Evolutionary conservation across 2,888 invertebrate species (phyloP).

Genomic region (Allacma fusca): DNA sequence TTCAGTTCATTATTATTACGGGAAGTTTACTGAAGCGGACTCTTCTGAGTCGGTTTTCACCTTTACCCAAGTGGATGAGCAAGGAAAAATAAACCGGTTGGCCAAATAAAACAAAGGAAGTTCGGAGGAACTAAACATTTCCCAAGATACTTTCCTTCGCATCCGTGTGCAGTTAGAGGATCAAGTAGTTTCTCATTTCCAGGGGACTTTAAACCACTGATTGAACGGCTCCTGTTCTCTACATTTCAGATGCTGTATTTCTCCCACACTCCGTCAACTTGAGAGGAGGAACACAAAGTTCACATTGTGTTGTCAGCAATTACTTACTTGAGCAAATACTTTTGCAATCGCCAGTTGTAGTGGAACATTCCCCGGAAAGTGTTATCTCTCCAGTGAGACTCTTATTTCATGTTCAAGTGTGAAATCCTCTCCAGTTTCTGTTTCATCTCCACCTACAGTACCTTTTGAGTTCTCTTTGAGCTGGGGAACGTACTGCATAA

Average conservation of each 20-base stretch:
- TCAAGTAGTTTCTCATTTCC: background rate
- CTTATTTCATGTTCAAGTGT: background rate
- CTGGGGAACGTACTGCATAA: too few relatives aligned
- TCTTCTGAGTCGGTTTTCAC: too few relatives aligned
- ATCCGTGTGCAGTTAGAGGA: too few relatives aligned
- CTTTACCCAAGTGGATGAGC: too few relatives aligned
- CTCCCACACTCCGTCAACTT: background rate
- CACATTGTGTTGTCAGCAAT: background rate
- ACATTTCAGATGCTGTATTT: background rate
- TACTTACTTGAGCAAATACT: constrained; percentile 3
- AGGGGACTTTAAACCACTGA: constrained; percentile 1
- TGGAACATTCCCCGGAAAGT: background rate
- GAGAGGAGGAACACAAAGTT: background rate
- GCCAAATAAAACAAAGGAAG: too few relatives aligned
- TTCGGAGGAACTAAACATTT: too few relatives aligned
- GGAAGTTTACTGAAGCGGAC: too few relatives aligned
- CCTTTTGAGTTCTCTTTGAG: background rate
- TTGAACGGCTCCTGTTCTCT: background rate
- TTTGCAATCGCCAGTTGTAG: background rate
- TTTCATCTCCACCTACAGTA: background rate
- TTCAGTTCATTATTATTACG: too few relatives aligned
- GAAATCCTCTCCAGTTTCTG: background rate
- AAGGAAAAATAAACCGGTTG: too few relatives aligned
- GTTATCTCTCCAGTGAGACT: constrained; percentile 7
- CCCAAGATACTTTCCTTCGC: too few relatives aligned